Conservation (phyloP, 2,797 vertebrate genomes). For the Chaunax sp. region DNA sequence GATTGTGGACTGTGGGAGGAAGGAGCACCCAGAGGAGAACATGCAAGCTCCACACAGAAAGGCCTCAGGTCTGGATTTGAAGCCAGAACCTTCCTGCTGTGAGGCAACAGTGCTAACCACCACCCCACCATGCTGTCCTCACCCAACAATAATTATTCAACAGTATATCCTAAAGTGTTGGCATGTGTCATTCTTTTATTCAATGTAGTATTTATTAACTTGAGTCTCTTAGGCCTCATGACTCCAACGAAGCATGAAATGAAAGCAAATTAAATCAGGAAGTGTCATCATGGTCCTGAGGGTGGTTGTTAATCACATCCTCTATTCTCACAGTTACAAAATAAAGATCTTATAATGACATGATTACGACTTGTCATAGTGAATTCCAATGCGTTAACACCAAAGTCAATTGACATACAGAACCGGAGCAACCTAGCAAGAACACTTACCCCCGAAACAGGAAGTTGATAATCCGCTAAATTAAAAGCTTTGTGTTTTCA, state of each 20-base stretch:
- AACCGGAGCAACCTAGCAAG: background rate
- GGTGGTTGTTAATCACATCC: conserved; percentile 30
- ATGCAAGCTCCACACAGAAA: no score
- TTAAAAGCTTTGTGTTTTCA: conserved; percentile 44
- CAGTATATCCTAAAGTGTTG: background rate
- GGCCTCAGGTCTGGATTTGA: background rate
- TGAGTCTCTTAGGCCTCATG: background rate
- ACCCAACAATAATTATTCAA: no score
- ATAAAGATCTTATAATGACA: conserved; percentile 31
- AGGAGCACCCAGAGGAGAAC: no score
- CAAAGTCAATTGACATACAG: background rate
- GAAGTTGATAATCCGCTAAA: conserved; percentile 31
- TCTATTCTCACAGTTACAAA: conserved; percentile 12
- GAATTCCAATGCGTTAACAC: conserved; percentile 10
- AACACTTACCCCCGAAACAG: conserved; percentile 1
- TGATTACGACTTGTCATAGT: conserved; percentile 26
- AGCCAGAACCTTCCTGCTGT: no score
- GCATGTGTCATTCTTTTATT: background rate
- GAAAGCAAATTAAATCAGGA: conserved; percentile 48
- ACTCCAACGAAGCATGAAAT: conserved; percentile 27
- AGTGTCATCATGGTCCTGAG: conserved; percentile 20
- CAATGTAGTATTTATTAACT: no score
- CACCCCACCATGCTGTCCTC: no score
- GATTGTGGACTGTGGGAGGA: no score
- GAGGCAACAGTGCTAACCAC: background rate